phyloP scores from a whole-genome alignment of 2,797 vertebrate species.

The Echiichthys vipera region DNA sequence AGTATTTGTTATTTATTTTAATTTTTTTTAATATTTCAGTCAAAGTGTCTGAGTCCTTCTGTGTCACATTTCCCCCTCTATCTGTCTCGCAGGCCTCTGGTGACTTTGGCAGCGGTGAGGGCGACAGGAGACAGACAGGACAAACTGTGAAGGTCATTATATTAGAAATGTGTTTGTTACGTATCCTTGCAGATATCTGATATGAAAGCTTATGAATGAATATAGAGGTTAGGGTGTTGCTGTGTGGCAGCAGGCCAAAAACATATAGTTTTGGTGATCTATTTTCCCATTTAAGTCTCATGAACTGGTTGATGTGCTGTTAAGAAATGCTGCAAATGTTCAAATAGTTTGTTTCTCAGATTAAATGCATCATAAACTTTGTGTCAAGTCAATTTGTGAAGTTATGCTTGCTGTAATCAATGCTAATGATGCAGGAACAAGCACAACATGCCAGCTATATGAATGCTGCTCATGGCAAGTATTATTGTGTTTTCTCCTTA shows the following conservation, averaged over 20 bases:
- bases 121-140: constrained; percentile 28
- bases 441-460: no score
- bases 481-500: neutral
- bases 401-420: neutral
- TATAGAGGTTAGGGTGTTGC: neutral
- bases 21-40: neutral
- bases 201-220: neutral
- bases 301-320: no score
- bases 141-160: constrained; percentile 33
- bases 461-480: no score
- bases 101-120: constrained; percentile 78
- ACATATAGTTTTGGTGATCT: neutral
- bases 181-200: neutral
- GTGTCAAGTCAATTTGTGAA: no score
- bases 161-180: neutral
- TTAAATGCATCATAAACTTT: no score
- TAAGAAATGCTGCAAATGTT: no score
- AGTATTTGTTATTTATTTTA: no score
- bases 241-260: neutral
- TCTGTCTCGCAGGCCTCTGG: constrained; percentile 72
- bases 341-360: no score
- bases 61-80: neutral
- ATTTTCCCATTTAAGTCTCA: neutral
- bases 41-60: neutral
- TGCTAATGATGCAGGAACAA: neutral